Base-by-base conservation (phyloP, 1,140 invertebrate genomes). In the Heliconius melpomene region DNA sequence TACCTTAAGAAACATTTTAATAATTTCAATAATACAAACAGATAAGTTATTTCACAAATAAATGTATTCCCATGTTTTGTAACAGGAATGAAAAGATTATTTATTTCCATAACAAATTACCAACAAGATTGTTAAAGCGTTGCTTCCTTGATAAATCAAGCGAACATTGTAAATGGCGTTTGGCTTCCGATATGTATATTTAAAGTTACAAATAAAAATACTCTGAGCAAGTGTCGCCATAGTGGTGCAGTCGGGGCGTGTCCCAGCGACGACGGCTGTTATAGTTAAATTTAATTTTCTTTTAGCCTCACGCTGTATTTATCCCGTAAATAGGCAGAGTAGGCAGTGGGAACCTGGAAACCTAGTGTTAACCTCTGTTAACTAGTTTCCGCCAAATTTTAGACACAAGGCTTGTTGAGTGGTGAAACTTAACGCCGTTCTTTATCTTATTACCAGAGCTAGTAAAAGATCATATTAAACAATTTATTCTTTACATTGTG, bases 61-160 rank as follows among this genome's bases (percentile, higher is more conserved):
- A 16, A 23, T 66, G 0, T 66, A 13, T 29, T 66, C 11, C 26
- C 23, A 26, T 66, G n/a, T 26, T 66, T 29, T 26, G 60, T 66
- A 66, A 66, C 60, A 74, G 36, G 23, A 60, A 75, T 38, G 23
- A 13, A 52, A 66, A 38, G 26, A 60, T 38, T 40, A 60, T 23
- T 66, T 38, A 76, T 76, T 76, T 76, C 60, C n/a, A 23, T 70
- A 40, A 70, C 57, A 70, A 76, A 76, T 70, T 13, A 76, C 11
- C n/a, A 70, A 70, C 38, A 76, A 23, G 26, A 29, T 60, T 57
- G 13, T 29, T 9, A 76, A 71, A 76, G 38, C 38, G 36, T 26
- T 20, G 66, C 66, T 76, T 71, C 36, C 23, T 66, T 76, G 57
- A 76, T 76, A 76, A 77, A 77, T 77, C 75, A 77, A 77, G 20